Evolutionary conservation across 2,888 invertebrate species (phyloP), one percentile per base, ranked within the genome.

Genomic region (Sesia apiformis): DNA sequence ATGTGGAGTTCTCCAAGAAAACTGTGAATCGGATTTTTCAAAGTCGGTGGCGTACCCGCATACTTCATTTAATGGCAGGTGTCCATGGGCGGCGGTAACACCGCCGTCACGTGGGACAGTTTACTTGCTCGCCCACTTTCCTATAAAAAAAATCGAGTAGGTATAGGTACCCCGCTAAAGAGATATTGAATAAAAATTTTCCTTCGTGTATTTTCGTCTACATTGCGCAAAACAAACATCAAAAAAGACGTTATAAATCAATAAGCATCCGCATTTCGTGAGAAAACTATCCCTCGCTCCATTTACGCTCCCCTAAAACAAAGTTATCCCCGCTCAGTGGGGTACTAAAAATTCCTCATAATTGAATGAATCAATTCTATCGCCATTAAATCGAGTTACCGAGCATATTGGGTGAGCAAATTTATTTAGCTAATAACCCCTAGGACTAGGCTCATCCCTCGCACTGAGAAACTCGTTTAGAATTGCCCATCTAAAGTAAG

Each of bases 341-440:
- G 85, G 86, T 77, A 84, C 85, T 88, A 88, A 89, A 89, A 89
- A 88, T 88, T 88, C 86, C 86, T 81, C 81, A 75, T 89, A 89
- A 89, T 88, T 88, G 89, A 89, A 88, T 89, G 88, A 89, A 87
- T 89, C 88, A 87, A 88, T 89, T 87, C 88, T 82, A 87, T 86
- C 81, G 83, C 87, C 84, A 89, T 89, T 89, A 88, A 89, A 89
- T 89, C 88, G 84, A 88, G 87, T 89, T 89, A 89, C 87, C 71
- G 78, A 87, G 86, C 88, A 88, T 89, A 89, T 89, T 89, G 89
- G 80, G 81, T 75, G 87, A 80, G 84, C 87, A 87, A 88, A 88
- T 89, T 87, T 88, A 88, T 88, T 89, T 87, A 87, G 81, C 86
- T 89, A 88, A 89, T 88, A 88, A 81, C 78, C 81, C 83, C 76